Base-by-base conservation (phyloP, 2,797 vertebrate species). In the Erpetoichthys calabaricus region DNA sequence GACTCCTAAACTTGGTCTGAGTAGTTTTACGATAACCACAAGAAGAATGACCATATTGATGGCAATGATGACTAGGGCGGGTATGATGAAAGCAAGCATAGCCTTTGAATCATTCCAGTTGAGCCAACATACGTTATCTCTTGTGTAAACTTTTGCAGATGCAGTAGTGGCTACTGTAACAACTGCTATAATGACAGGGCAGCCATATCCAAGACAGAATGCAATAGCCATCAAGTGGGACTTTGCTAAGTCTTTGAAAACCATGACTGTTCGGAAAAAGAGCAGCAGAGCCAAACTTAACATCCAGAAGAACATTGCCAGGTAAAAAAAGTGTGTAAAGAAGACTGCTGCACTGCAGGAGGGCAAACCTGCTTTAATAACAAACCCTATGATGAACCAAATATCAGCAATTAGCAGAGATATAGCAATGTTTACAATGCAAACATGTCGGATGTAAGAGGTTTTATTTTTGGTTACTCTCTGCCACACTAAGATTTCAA, bases 231-330 rank as follows among this genome's bases (percentile, higher is more conserved):
- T 75, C 87, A 95, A 91, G 55, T 44, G 9, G 2, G 83, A 76
- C 69, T 87, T 92, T 59, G 91, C 89, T 6, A 89, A 78, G 50
- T 87, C 80, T 0, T 91, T 88, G 3, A 96, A 81, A 58, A 93
- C 86, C 71, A 91, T 89, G 60, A 93, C 72, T 9, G 89, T 77
- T 8, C 88, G 83, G 64, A 93, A 93, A 62, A 93, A 87, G 4
- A 94, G 85, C 64, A 94, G 85, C 51, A 94, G 84, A 7, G 86
- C 91, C 45, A 90, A 83, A 1, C 82, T 85, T 6, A 96, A 75
- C 92, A 94, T 94, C 92, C 91, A 97, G 74, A 96, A 97, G 64
- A 96, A 95, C 64, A 89, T 71, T 1, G 89, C 85, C 3, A 97
- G 80, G 67, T 97, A 97, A 74, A 95, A 94, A 51, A 94, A 81